phyloP scores from a whole-genome alignment of 2,888 invertebrate genomes.

The Cheilosia vernalis region DNA sequence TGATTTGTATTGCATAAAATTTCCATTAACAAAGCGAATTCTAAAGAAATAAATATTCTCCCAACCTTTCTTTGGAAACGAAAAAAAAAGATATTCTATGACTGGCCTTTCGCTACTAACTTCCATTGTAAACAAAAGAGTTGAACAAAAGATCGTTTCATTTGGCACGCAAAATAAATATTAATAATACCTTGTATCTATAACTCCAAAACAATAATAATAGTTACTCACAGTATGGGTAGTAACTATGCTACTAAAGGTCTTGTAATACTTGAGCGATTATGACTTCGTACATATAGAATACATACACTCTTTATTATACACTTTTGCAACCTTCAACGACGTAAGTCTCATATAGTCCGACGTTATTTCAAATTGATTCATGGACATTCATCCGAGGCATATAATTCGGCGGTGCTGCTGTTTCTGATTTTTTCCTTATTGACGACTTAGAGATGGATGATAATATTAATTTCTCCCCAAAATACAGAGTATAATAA shows the following conservation, averaged over 20 bases:
- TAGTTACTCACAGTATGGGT: conserved; percentile 20
- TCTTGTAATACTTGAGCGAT: background rate
- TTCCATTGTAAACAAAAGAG: conserved; percentile 8
- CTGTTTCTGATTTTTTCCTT: no score
- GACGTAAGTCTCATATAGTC: no score
- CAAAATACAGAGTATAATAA: background rate
- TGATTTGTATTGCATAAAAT: conserved; percentile 43
- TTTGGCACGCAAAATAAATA: conserved; percentile 46
- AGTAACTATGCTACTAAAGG: background rate
- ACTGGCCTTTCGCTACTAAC: background rate
- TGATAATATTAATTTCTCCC: conserved; percentile 1
- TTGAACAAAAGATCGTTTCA: conserved; percentile 10
- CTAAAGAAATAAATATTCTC: conserved; percentile 48
- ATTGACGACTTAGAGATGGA: background rate
- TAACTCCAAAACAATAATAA: background rate
- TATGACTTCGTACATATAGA: background rate
- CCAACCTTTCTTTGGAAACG: conserved; percentile 19
- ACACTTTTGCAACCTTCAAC: no score
- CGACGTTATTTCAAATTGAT: no score
- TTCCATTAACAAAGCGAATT: conserved; percentile 39
- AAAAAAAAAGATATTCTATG: background rate
- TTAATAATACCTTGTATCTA: conserved; percentile 10
- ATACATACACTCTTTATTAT: no score
- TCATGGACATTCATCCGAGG: no score
- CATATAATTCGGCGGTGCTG: no score